These are phyloP conservation scores for Bungarus multicinctus DNA, from an alignment of 2,113 vertebrate species.

Conservation along the genomic window DNA sequence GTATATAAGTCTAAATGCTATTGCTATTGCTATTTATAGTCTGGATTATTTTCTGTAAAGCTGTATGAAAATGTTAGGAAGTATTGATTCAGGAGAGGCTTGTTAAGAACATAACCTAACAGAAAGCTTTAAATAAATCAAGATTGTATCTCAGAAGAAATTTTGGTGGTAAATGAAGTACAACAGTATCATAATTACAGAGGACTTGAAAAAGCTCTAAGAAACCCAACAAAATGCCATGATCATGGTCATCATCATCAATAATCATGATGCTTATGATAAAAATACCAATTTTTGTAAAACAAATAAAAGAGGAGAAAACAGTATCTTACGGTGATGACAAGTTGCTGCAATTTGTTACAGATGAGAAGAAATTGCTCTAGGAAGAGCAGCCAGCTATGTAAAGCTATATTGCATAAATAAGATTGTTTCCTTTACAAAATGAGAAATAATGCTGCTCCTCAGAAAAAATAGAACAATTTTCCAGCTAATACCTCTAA, in stretches of 20 bases:
- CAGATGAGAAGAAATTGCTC: background rate
- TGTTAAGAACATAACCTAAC: background rate
- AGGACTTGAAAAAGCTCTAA: background rate
- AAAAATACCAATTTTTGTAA: background rate
- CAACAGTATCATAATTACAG: background rate
- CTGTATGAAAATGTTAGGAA: background rate
- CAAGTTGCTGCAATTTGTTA: background rate
- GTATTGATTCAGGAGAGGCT: background rate
- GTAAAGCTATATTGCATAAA: background rate
- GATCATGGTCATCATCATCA: too few species aligned
- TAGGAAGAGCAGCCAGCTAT: background rate
- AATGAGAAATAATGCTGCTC: background rate
- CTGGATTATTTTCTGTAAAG: background rate
- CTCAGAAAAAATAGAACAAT: background rate
- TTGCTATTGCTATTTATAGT: background rate
- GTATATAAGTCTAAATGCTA: too few species aligned
- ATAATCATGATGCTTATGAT: background rate
- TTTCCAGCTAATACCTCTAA: background rate
- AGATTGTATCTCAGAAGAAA: background rate
- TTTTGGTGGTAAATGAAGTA: background rate
- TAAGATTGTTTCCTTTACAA: background rate
- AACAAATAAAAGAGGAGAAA: background rate
- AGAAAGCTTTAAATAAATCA: background rate
- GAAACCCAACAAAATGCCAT: background rate
- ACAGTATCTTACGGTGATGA: background rate